Conservation (phyloP, 1,140 invertebrate genomes). For the Sitodiplosis mosellana region DNA sequence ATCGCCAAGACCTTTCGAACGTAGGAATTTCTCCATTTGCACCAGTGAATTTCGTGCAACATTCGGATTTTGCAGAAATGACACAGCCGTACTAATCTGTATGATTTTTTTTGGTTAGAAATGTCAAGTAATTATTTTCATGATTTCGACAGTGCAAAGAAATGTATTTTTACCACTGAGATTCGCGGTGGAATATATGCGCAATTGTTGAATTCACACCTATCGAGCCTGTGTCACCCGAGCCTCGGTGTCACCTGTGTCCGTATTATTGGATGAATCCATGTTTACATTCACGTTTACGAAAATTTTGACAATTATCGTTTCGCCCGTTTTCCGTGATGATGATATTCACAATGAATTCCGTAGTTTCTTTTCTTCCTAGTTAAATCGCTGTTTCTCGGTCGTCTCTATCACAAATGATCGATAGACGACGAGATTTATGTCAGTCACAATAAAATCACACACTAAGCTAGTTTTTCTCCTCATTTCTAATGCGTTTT, state of each 20-base stretch:
- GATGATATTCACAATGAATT: too few species aligned
- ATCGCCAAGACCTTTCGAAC: conserved; percentile 61
- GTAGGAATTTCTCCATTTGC: conserved; percentile 61
- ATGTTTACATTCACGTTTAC: conserved; percentile 18
- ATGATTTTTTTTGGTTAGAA: too few species aligned
- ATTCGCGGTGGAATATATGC: conserved; percentile 13
- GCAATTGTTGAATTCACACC: not conserved
- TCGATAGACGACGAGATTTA: too few species aligned
- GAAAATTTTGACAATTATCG: conserved; percentile 16
- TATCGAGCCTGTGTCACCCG: conserved; percentile 13
- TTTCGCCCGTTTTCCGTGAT: conserved; percentile 4
- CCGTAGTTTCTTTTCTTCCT: too few species aligned
- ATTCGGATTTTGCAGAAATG: conserved; percentile 69
- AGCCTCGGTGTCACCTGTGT: too few species aligned
- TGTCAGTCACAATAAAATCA: too few species aligned
- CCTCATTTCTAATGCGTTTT: too few species aligned
- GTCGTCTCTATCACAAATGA: too few species aligned
- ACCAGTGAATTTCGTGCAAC: conserved; percentile 50
- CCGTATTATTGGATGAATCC: conserved; percentile 13
- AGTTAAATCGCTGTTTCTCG: too few species aligned
- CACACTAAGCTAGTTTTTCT: too few species aligned
- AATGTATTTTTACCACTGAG: conserved; percentile 12
- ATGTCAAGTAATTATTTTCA: too few species aligned
- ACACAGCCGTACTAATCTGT: conserved; percentile 66
- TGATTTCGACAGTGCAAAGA: too few species aligned